phyloP scores from a whole-genome alignment of 2,797 vertebrate genomes.

The Avahi laniger region DNA sequence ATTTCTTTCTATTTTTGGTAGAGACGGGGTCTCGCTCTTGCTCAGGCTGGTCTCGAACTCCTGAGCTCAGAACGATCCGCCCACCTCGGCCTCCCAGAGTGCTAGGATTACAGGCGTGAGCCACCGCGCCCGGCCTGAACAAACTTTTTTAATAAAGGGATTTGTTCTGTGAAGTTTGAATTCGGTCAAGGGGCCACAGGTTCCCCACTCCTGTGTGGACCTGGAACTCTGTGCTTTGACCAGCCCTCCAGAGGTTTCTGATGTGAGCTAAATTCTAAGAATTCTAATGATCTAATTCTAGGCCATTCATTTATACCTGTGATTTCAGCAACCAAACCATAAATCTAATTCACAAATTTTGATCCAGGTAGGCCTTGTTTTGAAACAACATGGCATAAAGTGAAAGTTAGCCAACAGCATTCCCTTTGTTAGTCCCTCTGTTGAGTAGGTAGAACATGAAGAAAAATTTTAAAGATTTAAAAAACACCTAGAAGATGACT shows the following conservation, averaged over 20 bases:
- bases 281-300: not conserved
- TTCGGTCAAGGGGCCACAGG: not conserved
- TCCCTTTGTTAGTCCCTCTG: not conserved
- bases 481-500: not conserved
- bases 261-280: not conserved
- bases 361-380: not conserved
- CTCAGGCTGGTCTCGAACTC: too few species aligned
- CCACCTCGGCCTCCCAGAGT: too few species aligned
- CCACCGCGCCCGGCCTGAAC: too few species aligned
- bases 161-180: not conserved
- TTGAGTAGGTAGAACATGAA: not conserved
- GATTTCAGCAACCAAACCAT: not conserved
- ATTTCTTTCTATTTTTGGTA: too few species aligned
- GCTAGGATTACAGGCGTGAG: too few species aligned
- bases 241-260: not conserved
- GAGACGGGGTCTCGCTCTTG: too few species aligned
- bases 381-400: not conserved
- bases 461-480: not conserved
- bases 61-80: too few species aligned
- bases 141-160: not conserved
- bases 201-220: not conserved
- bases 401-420: not conserved
- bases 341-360: conserved; percentile 25
- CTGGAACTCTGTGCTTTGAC: not conserved
- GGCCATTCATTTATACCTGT: not conserved